A percentile compares a stretch with the other conserved stretches of the same genome.
These are phyloP conservation scores for Oryzaephilus surinamensis DNA, from an alignment of 1,140 invertebrate species.

Conservation along the genomic window DNA sequence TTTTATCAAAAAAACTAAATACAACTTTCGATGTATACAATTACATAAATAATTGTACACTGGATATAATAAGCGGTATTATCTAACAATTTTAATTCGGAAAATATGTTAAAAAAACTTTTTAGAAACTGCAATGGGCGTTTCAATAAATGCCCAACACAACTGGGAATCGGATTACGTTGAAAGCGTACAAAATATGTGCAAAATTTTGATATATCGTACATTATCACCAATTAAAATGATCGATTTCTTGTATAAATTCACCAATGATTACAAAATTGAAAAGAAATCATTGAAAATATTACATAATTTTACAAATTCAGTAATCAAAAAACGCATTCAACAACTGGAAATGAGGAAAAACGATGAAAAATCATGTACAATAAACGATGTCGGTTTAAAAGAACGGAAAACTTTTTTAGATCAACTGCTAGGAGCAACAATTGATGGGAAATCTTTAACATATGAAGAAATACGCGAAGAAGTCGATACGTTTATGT, in stretches of 20 bases:
- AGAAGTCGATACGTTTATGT: constrained; percentile 70
- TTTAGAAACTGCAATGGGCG: constrained; percentile 12
- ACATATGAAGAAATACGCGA: constrained; percentile 33
- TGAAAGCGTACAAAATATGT: constrained; percentile 8
- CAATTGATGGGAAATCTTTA: constrained; percentile 42
- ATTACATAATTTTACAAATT: constrained; percentile 4
- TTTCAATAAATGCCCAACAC: constrained; percentile 11
- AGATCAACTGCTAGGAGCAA: constrained; percentile 56
- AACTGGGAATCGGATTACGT: constrained; percentile 6
- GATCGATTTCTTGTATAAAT: neutral
- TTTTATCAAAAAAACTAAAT: constrained; percentile 33
- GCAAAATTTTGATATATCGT: constrained; percentile 5
- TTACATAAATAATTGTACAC: neutral
- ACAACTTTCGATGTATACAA: neutral
- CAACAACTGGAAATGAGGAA: neutral
- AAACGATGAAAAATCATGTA: neutral
- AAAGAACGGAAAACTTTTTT: constrained; percentile 47
- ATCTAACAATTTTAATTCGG: neutral
- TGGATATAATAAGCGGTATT: constrained; percentile 7
- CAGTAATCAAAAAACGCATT: constrained; percentile 3
- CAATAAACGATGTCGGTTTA: constrained; percentile 28
- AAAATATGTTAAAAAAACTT: neutral
- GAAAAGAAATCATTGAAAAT: constrained; percentile 7
- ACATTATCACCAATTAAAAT: neutral
- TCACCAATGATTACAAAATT: constrained; percentile 4